phyloP scores from a whole-genome alignment of 2,113 vertebrate species.

The Mastomys natalensis region DNA sequence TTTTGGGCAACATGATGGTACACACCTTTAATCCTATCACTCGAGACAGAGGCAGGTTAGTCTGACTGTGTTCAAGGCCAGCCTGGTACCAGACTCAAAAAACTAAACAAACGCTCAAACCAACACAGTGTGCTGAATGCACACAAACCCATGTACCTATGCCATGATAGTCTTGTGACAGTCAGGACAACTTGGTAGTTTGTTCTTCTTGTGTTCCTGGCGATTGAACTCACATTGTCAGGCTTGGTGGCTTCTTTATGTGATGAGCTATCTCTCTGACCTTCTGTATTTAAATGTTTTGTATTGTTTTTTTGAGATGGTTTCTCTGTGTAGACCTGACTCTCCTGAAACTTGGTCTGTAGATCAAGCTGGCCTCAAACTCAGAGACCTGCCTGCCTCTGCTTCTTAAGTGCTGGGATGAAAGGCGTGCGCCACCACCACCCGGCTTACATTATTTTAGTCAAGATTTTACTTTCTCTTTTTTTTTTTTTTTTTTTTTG shows the following conservation, averaged over 20 bases:
- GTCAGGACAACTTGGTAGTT: not conserved
- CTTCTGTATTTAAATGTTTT: not conserved
- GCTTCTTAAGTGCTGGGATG: not conserved
- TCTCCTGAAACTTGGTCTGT: not conserved
- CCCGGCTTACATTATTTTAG: not conserved
- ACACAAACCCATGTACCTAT: too few species aligned
- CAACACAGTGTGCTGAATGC: not conserved
- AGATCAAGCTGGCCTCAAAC: not conserved
- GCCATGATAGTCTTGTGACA: not conserved
- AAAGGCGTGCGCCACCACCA: not conserved
- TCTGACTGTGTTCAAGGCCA: not conserved
- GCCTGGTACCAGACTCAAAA: not conserved
- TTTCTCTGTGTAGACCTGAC: not conserved
- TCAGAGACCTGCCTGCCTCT: not conserved
- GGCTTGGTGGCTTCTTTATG: not conserved
- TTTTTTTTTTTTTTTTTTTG: too few species aligned
- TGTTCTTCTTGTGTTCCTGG: not conserved
- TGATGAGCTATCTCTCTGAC: not conserved
- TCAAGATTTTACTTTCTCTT: not conserved
- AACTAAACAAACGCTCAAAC: not conserved
- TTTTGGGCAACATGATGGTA: not conserved
- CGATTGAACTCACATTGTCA: not conserved
- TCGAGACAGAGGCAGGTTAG: not conserved
- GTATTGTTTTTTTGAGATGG: not conserved
- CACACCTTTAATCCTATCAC: not conserved